Base-by-base conservation (phyloP, 1,140 invertebrate genomes). In the Paraescarpia echinospica region DNA sequence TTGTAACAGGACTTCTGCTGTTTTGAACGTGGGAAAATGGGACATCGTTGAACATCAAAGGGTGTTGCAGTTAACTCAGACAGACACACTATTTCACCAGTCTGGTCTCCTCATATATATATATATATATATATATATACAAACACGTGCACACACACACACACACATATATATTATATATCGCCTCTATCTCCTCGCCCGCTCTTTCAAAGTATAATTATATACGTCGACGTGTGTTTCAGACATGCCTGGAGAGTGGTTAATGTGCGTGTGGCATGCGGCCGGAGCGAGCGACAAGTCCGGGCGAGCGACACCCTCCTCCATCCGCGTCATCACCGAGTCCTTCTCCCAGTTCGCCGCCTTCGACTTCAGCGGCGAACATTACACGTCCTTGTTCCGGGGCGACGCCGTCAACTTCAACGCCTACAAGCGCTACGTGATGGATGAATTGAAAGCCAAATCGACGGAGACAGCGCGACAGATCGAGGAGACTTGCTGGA, bases 251-350 rank as follows among this genome's bases (percentile, higher is more conserved):
- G 90, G 90, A 33, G 90, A 90, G 22, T 41, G 90, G 35, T 31
- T 90, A n/a, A 90, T 90, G 90, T 90, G 90, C n/a, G 34, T 90
- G 90, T 90, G 90, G 90, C 90, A 90, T 18, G 90, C 90, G 90
- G 90, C 35, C 34, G 34, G 18, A 35, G 90, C 90, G 18, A 18
- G 35, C 4, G 90, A 90, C 35, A 41, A 35, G 90, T 90, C 35
- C 90, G 35, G 90, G 34, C 34, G 90, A 34, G 90, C 35, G 18
- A 90, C 34, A 31, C 18, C 1, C 14, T 4, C 90, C 90, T 18
- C 90, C 34, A 41, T 90, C 14, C 34, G 35, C 34, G n/a, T 22
- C 35, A 41, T 90, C 34, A 90, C 90, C 35, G 90, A 90, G 90
- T 34, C 90, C 18, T 41, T 90, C 90, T 34, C 90, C 18, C 34